A percentile compares a stretch with the other conserved stretches of the same genome.
phyloP scores from a whole-genome alignment of 2,113 vertebrate genomes.

The Etheostoma cragini region DNA sequence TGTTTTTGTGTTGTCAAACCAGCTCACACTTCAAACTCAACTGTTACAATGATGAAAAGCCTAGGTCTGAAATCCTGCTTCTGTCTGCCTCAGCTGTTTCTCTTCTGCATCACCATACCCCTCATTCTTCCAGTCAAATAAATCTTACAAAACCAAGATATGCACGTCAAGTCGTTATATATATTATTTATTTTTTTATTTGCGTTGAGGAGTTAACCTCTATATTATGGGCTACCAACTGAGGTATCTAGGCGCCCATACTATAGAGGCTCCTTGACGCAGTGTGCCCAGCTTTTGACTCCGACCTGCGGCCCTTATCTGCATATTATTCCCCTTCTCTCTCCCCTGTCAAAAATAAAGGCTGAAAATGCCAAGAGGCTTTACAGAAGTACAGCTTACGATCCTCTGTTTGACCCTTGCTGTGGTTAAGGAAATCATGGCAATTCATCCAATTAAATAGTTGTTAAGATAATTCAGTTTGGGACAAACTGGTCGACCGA shows the following conservation, averaged over 20 bases:
- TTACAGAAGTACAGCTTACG: background rate
- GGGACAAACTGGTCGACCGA: background rate
- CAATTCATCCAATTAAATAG: background rate
- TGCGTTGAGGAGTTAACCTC: too few species aligned
- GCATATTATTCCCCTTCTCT: too few species aligned
- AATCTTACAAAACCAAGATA: constrained; percentile 29
- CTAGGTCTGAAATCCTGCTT: constrained; percentile 28
- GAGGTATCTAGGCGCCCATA: too few species aligned
- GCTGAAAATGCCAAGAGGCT: background rate
- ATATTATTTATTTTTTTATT: too few species aligned
- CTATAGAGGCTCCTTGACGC: too few species aligned
- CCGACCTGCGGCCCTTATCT: too few species aligned
- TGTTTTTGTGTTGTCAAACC: constrained; percentile 46
- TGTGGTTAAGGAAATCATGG: background rate
- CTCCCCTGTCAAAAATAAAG: too few species aligned
- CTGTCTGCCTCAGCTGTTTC: constrained; percentile 31
- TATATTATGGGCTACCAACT: too few species aligned
- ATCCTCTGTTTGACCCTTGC: background rate
- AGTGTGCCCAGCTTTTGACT: too few species aligned
- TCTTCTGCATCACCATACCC: constrained; percentile 12
- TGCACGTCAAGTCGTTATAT: background rate
- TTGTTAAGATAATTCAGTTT: background rate
- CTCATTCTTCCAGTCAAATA: constrained; percentile 50
- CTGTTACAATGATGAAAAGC: constrained; percentile 32
- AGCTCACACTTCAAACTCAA: constrained; percentile 47